phyloP scores from a whole-genome alignment of 92 coral and sea anemone genomes.

The Phymanthus crucifer region DNA sequence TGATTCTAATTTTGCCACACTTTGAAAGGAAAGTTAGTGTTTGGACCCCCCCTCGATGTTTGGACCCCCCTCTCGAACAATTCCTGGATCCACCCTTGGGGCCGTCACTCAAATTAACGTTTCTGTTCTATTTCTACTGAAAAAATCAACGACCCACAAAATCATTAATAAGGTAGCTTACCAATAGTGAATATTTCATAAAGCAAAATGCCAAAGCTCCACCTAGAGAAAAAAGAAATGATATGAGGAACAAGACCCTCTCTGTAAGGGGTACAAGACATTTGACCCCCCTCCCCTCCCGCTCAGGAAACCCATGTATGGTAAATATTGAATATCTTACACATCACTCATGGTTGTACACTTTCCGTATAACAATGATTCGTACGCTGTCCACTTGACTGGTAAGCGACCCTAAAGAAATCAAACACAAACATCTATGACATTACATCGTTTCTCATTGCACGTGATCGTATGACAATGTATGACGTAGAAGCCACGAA shows the following conservation, averaged over 20 bases:
- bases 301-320: no score
- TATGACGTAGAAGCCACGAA: no score
- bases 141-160: no score
- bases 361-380: slow-evolving; percentile 69
- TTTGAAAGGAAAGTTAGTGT: no score
- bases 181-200: slow-evolving; percentile 72
- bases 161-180: background rate
- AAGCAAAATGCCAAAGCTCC: slow-evolving; percentile 72
- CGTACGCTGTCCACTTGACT: slow-evolving; percentile 87
- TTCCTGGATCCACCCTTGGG: background rate
- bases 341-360: slow-evolving; percentile 88
- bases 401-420: slow-evolving; percentile 76
- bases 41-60: no score
- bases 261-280: background rate
- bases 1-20: no score
- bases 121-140: no score
- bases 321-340: slow-evolving; percentile 41
- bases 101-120: no score
- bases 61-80: background rate
- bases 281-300: background rate
- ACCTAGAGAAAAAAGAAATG: slow-evolving; percentile 13
- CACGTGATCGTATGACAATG: no score
- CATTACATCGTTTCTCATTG: no score
- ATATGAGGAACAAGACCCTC: background rate
- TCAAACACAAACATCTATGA: background rate